Evolutionary conservation across 1,140 invertebrate genomes (phyloP), one percentile per base, ranked within the genome.

Genomic region (Papilio machaon): DNA sequence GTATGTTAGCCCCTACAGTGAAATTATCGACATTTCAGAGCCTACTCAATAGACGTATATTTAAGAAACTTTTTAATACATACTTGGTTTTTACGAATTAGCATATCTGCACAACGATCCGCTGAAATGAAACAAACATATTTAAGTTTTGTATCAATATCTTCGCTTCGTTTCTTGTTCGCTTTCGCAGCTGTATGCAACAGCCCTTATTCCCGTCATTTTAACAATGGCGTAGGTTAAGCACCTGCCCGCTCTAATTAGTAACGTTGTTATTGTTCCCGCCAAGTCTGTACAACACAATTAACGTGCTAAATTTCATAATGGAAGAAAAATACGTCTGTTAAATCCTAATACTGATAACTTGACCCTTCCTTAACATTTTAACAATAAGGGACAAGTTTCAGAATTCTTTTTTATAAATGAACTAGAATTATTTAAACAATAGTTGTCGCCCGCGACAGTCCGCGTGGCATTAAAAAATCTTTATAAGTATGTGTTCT

Each of bases 181-280:
- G 54, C 7, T n/a, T 58, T 19, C 54, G 6, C 54, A 19, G 7
- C 38, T 43, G 17, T 58, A n/a, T 58, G n/a, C n/a, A n/a, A 58
- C 6, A 58, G 17, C 7, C 54, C 70, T 47, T 77, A 75, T 83
- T 82, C 84, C 78, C 38, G 75, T 81, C 54, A 54, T 81, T 85
- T 84, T 82, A 84, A 90, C 89, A 90, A 91, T 87, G 54, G 83
- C 67, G 64, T 82, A 79, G 89, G 87, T 91, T 88, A 90, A 91
- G 87, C 88, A 91, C 89, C 90, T 91, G 85, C 84, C 76, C 86
- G 87, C 82, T 89, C 88, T 84, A 90, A 90, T 91, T 90, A 90
- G 87, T 85, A 84, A 87, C 85, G 87, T 87, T 85, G 89, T 84
- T 79, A 78, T 49, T 73, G 64, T 60, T 74, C 77, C 77, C 77